Base-by-base conservation (phyloP, 2,888 invertebrate species). In the Cacoxenus indagator region DNA sequence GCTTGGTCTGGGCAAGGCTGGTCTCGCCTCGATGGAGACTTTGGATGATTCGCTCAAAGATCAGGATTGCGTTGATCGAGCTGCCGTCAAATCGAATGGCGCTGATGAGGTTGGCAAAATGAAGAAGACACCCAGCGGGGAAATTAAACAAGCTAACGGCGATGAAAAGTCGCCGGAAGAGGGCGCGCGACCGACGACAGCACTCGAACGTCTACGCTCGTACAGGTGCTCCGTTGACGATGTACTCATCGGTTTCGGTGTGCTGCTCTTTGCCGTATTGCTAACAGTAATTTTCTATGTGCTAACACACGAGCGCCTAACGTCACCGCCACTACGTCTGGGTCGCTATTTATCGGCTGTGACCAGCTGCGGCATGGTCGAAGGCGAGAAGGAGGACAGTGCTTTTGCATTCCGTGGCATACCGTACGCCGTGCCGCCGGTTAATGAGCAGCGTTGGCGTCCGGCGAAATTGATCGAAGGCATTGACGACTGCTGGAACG, bases 361-460 rank as follows among this genome's bases (percentile, higher is more conserved):
- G 55, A 94, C 95, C 1, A 90, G 92, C 46, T 96, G 96, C 84
- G 96, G 96, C 64, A 90, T 90, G 71, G 93, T 95, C 26, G 93
- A 95, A 88, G 96, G 95, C 19, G 87, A 94, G 54, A 89, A 94
- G 71, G 93, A 95, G 79, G 94, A 95, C 80, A 92, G 93, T 45
- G 93, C 93, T 0, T 93, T 93, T 78, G 93, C 93, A 14, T 96
- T 95, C 88, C 92, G 93, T 57, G 94, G 95, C 66, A 93, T 96
- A 70, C 95, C 95, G 0, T 96, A 93, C 85, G 95, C 95, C 2
- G 87, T 91, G 24, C 92, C 94, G 4, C 95, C 95, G 0, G 83
- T 93, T 0, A 91, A 90, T 2, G 91, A 92, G 27, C 90, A 91
- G 55, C 90, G 95, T 73, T 95, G 94, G 90, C 91, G 91, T 43